Evolutionary conservation across 2,113 vertebrate species (phyloP), one percentile per base, ranked within the genome.

Genomic region (Cepphus grylle): DNA sequence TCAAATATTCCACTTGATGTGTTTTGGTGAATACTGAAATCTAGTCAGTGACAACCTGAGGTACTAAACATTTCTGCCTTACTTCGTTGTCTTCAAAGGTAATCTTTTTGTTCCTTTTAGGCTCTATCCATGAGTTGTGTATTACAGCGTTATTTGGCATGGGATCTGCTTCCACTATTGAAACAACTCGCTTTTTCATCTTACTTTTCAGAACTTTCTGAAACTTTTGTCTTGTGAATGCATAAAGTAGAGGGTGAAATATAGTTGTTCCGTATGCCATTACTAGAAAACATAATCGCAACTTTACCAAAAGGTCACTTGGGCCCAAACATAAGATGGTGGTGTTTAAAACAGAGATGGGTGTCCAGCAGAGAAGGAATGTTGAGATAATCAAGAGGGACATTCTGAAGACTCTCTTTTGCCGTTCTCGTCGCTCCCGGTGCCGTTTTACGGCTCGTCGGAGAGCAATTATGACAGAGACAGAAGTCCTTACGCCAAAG

Each of bases 191-290:
- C 93, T 99, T 99, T 98, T 99, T 99, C 99, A 99, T 99, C 98
- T 99, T 99, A 97, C 99, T 99, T 98, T 99, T 99, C 91, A 99
- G 98, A 78, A 99, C 99, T 94, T 99, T 99, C 98, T 99, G 99
- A 96, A 99, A 99, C 98, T 99, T 99, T 97, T 99, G 99, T 97
- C 99, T 98, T 0, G 99, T 99, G 97, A 99, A 99, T 96, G 99
- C 99, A 43, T 99, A 99, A 87, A 99, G 98, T 92, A 99, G 97
- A 69, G 99, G 99, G 90, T 99, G 99, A 96, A 99, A 99, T 97
- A 99, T 99, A 72, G 99, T 99, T 86, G 99, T 99, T 96, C 99
- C 99, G 3, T 99, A 99, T 71, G 99, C 99, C 99, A 99, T 99
- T 90, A 99, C 99, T 98, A 99, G 98, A 98, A 99, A 99, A 97